These are phyloP conservation scores for Gavialis gangeticus DNA, from an alignment of 2,113 vertebrate species.

Conservation along the genomic window DNA sequence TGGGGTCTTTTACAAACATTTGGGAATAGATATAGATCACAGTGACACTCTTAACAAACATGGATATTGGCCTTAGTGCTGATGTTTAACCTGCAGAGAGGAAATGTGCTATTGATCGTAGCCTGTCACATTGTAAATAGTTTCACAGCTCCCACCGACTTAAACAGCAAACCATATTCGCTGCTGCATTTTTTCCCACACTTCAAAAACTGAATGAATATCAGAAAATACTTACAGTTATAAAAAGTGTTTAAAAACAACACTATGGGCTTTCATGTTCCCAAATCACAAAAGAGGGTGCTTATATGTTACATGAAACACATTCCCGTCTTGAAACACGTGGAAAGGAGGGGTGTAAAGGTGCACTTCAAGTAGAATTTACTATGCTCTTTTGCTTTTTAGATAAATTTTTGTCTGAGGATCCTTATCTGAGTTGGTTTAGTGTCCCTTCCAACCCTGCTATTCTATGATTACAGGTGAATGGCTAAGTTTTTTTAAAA, in stretches of 20 bases:
- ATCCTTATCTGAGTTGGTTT: not conserved
- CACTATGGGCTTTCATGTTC: not conserved
- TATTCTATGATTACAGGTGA: not conserved
- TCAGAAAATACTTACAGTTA: not conserved
- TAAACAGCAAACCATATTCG: not conserved
- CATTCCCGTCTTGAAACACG: not conserved
- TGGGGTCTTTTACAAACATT: not conserved
- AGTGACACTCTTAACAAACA: not conserved
- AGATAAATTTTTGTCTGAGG: not conserved
- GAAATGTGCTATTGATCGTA: slow-evolving; percentile 25
- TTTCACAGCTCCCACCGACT: not conserved
- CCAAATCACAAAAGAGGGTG: not conserved
- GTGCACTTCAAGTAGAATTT: fast-evolving
- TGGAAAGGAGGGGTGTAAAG: not conserved
- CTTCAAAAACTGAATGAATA: not conserved
- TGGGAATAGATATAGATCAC: not conserved
- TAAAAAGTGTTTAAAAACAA: not conserved
- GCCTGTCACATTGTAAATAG: not conserved
- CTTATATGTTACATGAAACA: fast-evolving
- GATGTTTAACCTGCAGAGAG: not conserved
- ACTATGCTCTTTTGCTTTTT: not conserved
- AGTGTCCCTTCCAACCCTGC: no score
- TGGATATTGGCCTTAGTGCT: not conserved
- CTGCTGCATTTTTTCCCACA: not conserved
- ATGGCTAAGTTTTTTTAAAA: not conserved